Conservation (phyloP, 1,140 invertebrate genomes). For the Bombus sibiricus region DNA sequence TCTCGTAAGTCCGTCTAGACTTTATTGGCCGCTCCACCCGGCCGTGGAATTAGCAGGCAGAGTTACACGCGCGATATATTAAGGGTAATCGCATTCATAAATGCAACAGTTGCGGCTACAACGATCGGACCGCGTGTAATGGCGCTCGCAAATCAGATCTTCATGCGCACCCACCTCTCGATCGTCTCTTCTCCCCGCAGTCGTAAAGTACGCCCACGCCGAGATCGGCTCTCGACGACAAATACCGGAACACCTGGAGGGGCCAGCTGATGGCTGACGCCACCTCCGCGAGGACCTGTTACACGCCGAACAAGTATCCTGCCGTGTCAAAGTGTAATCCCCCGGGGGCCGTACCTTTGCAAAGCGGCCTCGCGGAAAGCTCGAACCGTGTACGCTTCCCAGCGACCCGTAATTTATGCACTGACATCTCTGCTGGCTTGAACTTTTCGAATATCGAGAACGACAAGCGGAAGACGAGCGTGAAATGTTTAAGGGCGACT, state of each 20-base stretch:
- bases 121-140: conserved; percentile 71
- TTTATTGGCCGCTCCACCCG: conserved; percentile 64
- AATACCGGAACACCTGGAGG: conserved; percentile 60
- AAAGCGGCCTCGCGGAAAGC: conserved; percentile 23
- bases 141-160: conserved; percentile 77
- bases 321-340: conserved; percentile 46
- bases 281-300: conserved; percentile 47
- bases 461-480: neutral
- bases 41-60: conserved; percentile 70
- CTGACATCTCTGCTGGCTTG: neutral
- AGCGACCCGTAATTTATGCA: conserved; percentile 28
- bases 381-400: neutral
- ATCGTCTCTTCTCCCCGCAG: conserved; percentile 24
- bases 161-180: conserved; percentile 12
- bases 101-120: conserved; percentile 76
- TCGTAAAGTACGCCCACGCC: conserved; percentile 77
- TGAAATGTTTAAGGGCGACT: neutral
- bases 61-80: conserved; percentile 75
- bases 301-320: conserved; percentile 42
- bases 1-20: conserved; percentile 65
- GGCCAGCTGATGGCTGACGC: conserved; percentile 36
- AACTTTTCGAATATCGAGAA: neutral
- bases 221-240: conserved; percentile 64
- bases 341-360: conserved; percentile 8
- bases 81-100: conserved; percentile 79